Evolutionary conservation across 2,113 vertebrate genomes (phyloP).

Genomic region (Corythoichthys intestinalis): DNA sequence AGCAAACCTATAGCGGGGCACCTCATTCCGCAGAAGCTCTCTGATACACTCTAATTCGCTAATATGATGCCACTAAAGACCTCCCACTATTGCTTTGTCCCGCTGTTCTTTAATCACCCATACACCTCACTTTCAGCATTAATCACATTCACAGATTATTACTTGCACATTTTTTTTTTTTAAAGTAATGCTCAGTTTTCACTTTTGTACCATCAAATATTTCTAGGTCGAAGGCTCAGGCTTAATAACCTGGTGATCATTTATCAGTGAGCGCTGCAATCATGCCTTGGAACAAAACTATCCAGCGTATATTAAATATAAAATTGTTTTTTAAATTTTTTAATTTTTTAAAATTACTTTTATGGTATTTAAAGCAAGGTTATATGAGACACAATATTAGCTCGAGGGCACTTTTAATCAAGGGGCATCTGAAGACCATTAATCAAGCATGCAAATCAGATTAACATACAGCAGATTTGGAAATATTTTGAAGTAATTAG

Average conservation of each 20-base stretch:
- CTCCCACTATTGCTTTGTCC: constrained; percentile 12
- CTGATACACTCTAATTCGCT: constrained; percentile 52
- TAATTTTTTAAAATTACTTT: neutral
- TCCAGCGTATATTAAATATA: neutral
- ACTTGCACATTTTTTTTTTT: neutral
- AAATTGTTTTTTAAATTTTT: neutral
- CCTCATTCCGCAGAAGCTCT: constrained; percentile 55
- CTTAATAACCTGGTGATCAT: neutral
- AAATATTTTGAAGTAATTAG: constrained; percentile 19
- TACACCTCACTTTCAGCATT: neutral
- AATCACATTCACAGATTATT: neutral
- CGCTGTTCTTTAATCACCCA: constrained; percentile 2
- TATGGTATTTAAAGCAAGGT: constrained; percentile 31
- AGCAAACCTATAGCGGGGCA: constrained; percentile 59
- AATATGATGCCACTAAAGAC: constrained; percentile 48
- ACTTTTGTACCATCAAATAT: neutral
- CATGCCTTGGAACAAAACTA: neutral
- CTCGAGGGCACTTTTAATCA: constrained; percentile 49
- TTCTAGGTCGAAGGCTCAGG: neutral
- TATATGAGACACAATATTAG: constrained; percentile 38
- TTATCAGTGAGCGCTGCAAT: neutral
- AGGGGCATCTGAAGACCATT: constrained; percentile 41
- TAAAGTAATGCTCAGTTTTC: neutral
- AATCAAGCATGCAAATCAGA: constrained; percentile 52
- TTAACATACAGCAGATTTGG: constrained; percentile 26